These are phyloP conservation scores for Pherbina coryleti DNA, from an alignment of 2,888 invertebrate genomes.

Conservation along the genomic window DNA sequence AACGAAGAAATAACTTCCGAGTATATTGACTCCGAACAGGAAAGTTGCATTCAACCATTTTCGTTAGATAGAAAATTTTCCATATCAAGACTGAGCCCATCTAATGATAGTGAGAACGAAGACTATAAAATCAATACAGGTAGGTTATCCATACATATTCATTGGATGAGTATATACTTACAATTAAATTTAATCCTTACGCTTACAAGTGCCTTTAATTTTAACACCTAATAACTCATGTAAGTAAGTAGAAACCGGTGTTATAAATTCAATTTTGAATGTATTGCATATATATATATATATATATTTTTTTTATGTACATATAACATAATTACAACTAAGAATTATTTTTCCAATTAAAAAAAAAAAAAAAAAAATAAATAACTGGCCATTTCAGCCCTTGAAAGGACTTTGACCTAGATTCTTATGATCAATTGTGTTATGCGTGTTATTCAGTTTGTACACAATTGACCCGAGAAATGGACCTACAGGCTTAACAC, in stretches of 20 bases:
- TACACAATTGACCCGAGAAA: too few relatives aligned
- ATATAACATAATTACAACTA: too few relatives aligned
- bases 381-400: too few relatives aligned
- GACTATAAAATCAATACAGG: slow-evolving; percentile 75
- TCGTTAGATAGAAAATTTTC: slow-evolving; percentile 72
- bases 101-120: slow-evolving; percentile 77
- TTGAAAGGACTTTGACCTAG: too few relatives aligned
- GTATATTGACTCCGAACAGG: slow-evolving; percentile 75
- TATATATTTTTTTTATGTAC: background rate
- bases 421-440: too few relatives aligned
- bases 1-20: slow-evolving; percentile 79
- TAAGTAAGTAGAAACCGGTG: slow-evolving; percentile 52
- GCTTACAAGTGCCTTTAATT: slow-evolving; percentile 72
- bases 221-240: slow-evolving; percentile 69
- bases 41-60: slow-evolving; percentile 73
- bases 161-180: background rate
- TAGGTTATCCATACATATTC: slow-evolving; percentile 53
- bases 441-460: too few relatives aligned
- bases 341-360: background rate
- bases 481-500: too few relatives aligned
- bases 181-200: slow-evolving; percentile 4
- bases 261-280: background rate
- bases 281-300: background rate
- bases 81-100: slow-evolving; percentile 73
- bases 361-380: background rate